Conservation (phyloP, 2,888 invertebrate species). For the Drosophila atroscutellata region DNA sequence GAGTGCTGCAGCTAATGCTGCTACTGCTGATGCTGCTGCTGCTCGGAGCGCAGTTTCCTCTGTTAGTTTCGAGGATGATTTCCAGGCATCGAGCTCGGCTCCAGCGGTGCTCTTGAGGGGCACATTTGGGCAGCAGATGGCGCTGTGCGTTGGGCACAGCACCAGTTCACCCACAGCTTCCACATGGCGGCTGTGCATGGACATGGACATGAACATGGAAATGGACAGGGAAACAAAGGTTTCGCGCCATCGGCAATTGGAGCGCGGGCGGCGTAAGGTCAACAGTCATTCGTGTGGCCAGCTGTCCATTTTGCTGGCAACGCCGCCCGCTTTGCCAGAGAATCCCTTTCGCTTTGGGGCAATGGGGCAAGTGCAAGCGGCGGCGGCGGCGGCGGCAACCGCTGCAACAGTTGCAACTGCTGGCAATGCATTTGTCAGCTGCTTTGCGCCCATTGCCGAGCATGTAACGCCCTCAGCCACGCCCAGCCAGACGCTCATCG, state of each 20-base stretch:
- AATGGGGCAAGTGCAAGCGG: neutral
- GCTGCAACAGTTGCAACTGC: neutral
- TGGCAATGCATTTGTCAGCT: constrained; percentile 57
- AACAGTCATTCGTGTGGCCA: constrained; percentile 67
- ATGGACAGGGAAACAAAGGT: constrained; percentile 57
- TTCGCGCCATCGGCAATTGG: constrained; percentile 16
- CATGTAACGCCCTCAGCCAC: constrained; percentile 31
- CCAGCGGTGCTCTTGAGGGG: constrained; percentile 76
- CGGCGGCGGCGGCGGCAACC: neutral
- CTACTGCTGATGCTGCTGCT: constrained; percentile 1
- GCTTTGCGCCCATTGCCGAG: constrained; percentile 77
- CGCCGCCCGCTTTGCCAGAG: constrained; percentile 57
- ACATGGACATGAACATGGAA: constrained; percentile 67
- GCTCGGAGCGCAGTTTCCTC: constrained; percentile 7
- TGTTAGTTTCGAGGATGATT: constrained; percentile 74
- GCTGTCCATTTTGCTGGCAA: constrained; percentile 50
- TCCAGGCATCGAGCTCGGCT: constrained; percentile 79
- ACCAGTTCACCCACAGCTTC: constrained; percentile 75
- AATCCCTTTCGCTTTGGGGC: constrained; percentile 72
- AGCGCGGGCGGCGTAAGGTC: constrained; percentile 33
- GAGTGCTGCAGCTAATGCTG: neutral
- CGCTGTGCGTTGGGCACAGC: constrained; percentile 6
- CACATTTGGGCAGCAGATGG: constrained; percentile 49
- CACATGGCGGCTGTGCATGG: constrained; percentile 70
- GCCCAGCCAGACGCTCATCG: constrained; percentile 4